phyloP scores from a whole-genome alignment of 2,888 invertebrate species.

The Anoplius nigerrimus region DNA sequence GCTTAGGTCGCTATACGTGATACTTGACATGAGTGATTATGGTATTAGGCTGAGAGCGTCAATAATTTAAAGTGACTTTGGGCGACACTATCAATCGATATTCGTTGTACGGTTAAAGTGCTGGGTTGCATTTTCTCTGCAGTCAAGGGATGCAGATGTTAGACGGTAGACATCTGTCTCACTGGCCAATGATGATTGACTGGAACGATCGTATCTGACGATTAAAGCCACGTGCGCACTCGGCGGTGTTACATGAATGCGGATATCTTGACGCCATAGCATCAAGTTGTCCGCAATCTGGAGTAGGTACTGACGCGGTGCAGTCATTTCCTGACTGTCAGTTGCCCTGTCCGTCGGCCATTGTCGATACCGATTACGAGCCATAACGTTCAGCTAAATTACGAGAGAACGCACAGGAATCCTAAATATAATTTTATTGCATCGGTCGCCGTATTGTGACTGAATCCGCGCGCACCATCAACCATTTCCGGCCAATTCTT shows the following conservation, averaged over 20 bases:
- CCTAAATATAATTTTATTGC: conserved; percentile 2
- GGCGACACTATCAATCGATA: too few relatives aligned
- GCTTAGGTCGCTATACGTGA: not conserved
- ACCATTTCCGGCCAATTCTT: too few relatives aligned
- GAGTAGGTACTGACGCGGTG: conserved; percentile 44
- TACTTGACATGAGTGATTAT: too few relatives aligned
- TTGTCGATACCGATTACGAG: not conserved
- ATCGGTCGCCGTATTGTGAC: too few relatives aligned
- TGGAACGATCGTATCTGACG: not conserved
- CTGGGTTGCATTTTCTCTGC: too few relatives aligned
- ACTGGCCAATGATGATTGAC: too few relatives aligned
- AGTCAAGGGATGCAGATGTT: too few relatives aligned
- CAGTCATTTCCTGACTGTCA: conserved; percentile 50
- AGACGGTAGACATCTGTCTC: too few relatives aligned
- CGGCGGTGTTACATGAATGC: conserved; percentile 17
- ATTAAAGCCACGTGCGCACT: not conserved
- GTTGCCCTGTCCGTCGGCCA: not conserved
- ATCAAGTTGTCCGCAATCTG: conserved; percentile 49
- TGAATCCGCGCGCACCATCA: too few relatives aligned
- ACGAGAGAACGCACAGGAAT: not conserved
- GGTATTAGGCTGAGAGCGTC: not conserved
- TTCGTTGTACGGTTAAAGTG: too few relatives aligned
- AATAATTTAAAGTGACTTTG: too few relatives aligned
- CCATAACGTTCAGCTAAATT: too few relatives aligned
- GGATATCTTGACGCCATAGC: conserved; percentile 50